These are phyloP conservation scores for Sarcoramphus papa DNA, from an alignment of 2,797 vertebrate genomes.

Conservation along the genomic window DNA sequence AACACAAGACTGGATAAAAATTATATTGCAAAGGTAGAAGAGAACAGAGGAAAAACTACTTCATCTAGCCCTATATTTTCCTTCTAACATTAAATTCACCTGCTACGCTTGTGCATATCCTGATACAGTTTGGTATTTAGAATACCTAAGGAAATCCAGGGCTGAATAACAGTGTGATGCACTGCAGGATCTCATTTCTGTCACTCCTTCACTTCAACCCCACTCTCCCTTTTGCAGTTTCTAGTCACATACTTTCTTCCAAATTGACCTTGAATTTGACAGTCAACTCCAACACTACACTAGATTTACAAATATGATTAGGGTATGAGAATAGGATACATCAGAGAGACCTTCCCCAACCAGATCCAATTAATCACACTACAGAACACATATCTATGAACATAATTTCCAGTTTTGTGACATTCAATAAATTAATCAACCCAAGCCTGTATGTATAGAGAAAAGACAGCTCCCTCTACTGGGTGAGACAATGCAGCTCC, in stretches of 20 bases:
- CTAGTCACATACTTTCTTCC: constrained; percentile 1
- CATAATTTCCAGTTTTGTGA: not conserved
- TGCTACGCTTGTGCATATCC: not conserved
- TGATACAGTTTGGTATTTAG: not conserved
- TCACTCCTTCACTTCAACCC: not conserved
- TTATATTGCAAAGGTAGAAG: not conserved
- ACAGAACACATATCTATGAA: not conserved
- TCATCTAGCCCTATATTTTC: not conserved
- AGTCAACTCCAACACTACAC: not conserved
- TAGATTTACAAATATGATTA: constrained; percentile 27
- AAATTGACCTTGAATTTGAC: constrained; percentile 41
- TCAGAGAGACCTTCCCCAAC: not conserved
- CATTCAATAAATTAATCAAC: not conserved
- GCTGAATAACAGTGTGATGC: not conserved
- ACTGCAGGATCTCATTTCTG: not conserved
- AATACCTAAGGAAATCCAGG: not conserved
- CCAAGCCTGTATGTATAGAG: not conserved
- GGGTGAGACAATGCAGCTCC: not conserved
- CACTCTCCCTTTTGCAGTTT: not conserved
- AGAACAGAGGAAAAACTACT: not conserved
- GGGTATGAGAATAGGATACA: not conserved
- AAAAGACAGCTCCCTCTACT: constrained; percentile 20
- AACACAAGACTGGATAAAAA: not conserved
- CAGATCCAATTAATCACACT: not conserved
- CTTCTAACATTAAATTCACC: not conserved